Evolutionary conservation across 2,113 vertebrate genomes (phyloP).

Genomic region (Scopus umbretta): DNA sequence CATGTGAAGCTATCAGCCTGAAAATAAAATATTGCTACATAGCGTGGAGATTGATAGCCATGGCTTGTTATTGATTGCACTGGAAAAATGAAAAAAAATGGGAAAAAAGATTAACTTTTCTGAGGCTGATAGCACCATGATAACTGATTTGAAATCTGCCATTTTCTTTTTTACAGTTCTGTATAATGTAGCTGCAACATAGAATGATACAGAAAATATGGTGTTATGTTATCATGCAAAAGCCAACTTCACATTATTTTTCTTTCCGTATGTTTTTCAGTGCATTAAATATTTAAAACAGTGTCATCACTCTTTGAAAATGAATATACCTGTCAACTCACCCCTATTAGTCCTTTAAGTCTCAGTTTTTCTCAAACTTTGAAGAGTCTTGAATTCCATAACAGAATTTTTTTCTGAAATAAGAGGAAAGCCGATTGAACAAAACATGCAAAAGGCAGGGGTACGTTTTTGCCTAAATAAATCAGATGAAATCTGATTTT

Average conservation of each 20-base stretch:
- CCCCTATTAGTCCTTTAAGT: background rate
- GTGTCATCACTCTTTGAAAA: background rate
- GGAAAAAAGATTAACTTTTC: background rate
- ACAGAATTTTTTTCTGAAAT: background rate
- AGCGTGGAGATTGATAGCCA: slow-evolving; percentile 60
- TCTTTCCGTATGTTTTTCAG: slow-evolving; percentile 36
- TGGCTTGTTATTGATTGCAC: slow-evolving; percentile 55
- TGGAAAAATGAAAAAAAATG: background rate
- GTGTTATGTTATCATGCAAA: background rate
- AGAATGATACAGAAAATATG: slow-evolving; percentile 11
- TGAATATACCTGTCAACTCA: background rate
- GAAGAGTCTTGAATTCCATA: background rate
- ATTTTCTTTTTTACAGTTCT: background rate
- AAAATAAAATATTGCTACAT: slow-evolving; percentile 64
- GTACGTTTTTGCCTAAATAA: background rate
- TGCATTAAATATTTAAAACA: slow-evolving; percentile 33
- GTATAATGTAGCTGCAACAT: background rate
- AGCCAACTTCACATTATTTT: slow-evolving; percentile 42
- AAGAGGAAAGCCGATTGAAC: background rate
- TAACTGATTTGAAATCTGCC: background rate
- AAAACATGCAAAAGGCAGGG: background rate
- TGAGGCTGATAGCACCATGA: background rate
- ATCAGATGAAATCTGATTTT: background rate
- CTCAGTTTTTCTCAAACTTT: background rate
- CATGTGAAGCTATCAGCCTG: slow-evolving; percentile 45